Conservation (phyloP, 2,797 vertebrate genomes). For the Spheniscus humboldti region DNA sequence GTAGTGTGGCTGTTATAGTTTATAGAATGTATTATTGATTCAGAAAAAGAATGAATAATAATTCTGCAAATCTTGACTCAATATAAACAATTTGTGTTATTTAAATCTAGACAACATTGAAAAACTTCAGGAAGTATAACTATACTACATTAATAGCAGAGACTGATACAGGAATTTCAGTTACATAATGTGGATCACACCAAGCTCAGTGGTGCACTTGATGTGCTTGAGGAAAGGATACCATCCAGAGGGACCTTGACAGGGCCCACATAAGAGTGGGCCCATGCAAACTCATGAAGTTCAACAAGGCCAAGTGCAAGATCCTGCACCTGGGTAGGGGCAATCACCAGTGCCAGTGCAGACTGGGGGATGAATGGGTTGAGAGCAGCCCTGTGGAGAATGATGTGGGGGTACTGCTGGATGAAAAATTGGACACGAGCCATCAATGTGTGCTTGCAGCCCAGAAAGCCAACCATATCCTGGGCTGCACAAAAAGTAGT, state of each 20-base stretch:
- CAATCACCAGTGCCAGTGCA: neutral
- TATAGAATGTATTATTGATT: neutral
- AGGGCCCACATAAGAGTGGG: neutral
- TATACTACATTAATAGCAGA: neutral
- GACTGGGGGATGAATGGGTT: neutral
- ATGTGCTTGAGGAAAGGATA: neutral
- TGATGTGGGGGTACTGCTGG: neutral
- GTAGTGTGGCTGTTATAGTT: neutral
- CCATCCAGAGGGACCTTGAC: neutral
- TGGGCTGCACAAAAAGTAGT: neutral
- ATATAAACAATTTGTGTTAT: neutral
- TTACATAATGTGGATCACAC: neutral
- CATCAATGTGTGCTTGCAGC: neutral
- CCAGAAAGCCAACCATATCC: neutral
- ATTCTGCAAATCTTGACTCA: neutral
- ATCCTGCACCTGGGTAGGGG: neutral
- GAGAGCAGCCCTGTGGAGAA: neutral
- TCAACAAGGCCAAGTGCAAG: neutral
- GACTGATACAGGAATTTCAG: neutral
- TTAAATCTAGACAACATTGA: neutral
- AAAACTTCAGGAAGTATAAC: neutral
- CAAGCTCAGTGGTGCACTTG: neutral
- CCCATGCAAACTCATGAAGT: neutral
- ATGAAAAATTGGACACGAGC: neutral
- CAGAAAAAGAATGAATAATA: neutral